Conservation (phyloP, 1,140 invertebrate species). For the Hypsibius dujardini region DNA sequence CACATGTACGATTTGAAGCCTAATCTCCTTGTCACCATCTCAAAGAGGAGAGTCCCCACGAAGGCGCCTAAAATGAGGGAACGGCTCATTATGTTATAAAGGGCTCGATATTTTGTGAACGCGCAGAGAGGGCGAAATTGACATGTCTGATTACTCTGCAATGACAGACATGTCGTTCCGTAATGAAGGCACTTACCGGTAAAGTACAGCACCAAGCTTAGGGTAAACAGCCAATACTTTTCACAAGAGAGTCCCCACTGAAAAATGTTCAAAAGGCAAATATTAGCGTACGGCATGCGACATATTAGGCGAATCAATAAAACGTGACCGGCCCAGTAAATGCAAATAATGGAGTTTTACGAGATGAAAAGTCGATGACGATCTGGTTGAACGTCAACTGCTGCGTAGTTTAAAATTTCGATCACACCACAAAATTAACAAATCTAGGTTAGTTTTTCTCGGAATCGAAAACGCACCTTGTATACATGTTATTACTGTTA, state of each 20-base stretch:
- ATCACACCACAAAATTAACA: not conserved
- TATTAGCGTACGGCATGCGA: not conserved
- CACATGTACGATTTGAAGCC: not conserved
- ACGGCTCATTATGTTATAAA: not conserved
- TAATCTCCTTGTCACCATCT: not conserved
- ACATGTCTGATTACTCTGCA: not conserved
- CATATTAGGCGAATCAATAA: not conserved
- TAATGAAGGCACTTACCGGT: not conserved
- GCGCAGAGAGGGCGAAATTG: not conserved
- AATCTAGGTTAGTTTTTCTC: too few species aligned
- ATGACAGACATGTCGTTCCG: not conserved
- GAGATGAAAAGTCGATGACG: not conserved
- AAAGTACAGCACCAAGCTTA: not conserved
- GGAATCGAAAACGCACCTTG: too few species aligned
- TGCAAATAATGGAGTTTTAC: not conserved
- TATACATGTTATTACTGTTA: too few species aligned
- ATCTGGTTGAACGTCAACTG: not conserved
- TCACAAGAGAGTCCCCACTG: constrained; percentile 12
- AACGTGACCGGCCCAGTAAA: not conserved
- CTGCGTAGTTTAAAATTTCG: not conserved
- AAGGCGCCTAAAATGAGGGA: not conserved
- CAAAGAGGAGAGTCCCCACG: not conserved
- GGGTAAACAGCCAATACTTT: not conserved
- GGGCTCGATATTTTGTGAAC: not conserved
- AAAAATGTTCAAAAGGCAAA: not conserved